Percentiles rank a stretch among this genome's conserved stretches.
These are phyloP conservation scores for Synanthedon vespiformis DNA, from an alignment of 2,888 invertebrate species.

Conservation along the genomic window DNA sequence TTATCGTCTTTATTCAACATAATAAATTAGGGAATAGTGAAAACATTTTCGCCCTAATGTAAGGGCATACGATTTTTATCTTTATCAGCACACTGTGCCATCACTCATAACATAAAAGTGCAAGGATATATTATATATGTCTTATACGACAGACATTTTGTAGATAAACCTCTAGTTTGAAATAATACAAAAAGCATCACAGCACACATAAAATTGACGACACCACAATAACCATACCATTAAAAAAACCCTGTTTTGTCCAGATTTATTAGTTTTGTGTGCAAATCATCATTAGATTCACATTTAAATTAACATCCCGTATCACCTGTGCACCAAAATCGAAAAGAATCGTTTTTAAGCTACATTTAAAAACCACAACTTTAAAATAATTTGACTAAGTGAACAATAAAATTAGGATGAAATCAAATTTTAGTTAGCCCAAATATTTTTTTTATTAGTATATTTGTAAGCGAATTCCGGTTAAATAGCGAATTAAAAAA, in stretches of 20 bases:
- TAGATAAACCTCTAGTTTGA: neutral
- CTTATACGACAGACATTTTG: constrained; percentile 38
- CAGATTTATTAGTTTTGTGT: constrained; percentile 1
- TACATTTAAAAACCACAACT: too few relatives aligned
- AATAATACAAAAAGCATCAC: neutral
- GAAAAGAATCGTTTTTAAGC: too few relatives aligned
- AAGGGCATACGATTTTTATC: neutral
- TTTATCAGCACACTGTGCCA: constrained; percentile 22
- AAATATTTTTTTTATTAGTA: too few relatives aligned
- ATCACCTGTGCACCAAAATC: constrained; percentile 1
- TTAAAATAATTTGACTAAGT: too few relatives aligned
- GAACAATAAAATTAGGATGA: too few relatives aligned
- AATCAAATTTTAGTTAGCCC: too few relatives aligned
- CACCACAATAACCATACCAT: neutral
- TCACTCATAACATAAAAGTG: constrained; percentile 16
- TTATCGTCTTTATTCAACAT: too few relatives aligned
- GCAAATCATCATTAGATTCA: neutral
- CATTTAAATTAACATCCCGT: neutral
- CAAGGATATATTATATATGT: constrained; percentile 26
- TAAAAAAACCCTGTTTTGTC: constrained; percentile 2
- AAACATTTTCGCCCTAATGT: neutral
- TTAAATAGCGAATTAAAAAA: too few relatives aligned
- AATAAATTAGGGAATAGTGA: too few relatives aligned
- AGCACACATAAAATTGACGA: neutral
- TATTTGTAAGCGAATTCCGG: too few relatives aligned